phyloP scores from a whole-genome alignment of 2,113 vertebrate species.

The Phylloscopus whistleri region DNA sequence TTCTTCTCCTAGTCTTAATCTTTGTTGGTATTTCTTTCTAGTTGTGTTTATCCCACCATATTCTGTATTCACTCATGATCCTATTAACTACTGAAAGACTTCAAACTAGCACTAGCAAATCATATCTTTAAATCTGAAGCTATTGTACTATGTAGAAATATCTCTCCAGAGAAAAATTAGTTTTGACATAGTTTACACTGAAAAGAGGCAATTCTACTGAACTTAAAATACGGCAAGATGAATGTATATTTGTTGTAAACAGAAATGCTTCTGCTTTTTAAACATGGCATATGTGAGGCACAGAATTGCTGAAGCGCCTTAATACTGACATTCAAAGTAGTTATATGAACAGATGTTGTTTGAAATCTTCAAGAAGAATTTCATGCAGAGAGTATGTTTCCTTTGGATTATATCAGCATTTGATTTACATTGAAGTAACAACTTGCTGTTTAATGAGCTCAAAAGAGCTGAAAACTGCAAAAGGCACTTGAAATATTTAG shows the following conservation, averaged over 20 bases:
- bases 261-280: neutral
- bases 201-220: neutral
- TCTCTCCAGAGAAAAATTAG: neutral
- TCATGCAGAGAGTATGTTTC: constrained; percentile 15
- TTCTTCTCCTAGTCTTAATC: neutral
- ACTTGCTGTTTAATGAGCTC: constrained; percentile 1
- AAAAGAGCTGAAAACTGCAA: constrained; percentile 13
- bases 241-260: constrained; percentile 17
- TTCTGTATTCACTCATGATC: neutral
- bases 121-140: neutral
- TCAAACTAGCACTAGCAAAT: neutral
- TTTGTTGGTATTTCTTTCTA: neutral
- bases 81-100: neutral
- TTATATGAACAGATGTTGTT: constrained; percentile 43
- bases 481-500: constrained; percentile 9
- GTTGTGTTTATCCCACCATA: neutral
- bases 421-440: constrained; percentile 19
- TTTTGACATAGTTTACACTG: neutral
- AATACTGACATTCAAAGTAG: constrained; percentile 21
- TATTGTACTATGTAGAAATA: neutral
- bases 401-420: constrained; percentile 26
- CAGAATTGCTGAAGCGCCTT: neutral
- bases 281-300: neutral
- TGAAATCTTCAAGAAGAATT: constrained; percentile 39
- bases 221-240: neutral